Base-by-base conservation (phyloP, 2,888 invertebrate species). In the Mactromeris polynyma region DNA sequence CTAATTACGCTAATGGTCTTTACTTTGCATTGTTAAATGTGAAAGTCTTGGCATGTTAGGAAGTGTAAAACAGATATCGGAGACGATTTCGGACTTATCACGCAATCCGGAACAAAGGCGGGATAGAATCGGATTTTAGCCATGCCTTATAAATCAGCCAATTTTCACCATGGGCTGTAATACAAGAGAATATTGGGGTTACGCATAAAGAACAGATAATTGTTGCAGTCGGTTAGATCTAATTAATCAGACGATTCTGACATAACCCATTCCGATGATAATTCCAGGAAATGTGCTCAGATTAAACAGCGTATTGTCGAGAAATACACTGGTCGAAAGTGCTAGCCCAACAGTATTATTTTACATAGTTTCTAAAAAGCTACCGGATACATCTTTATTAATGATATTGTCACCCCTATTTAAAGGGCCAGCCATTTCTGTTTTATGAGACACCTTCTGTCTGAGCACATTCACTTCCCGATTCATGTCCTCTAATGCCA, bases 21-120 rank as follows among this genome's bases (percentile, higher is more conserved):
- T 26, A 4, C 58, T n/a, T 64, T 26, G n/a, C 21, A 64, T 64
- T 64, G 58, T 64, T 26, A 64, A 64, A 64, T 26, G 58, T 64
- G n/a, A 26, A 64, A 64, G 6, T 64, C 26, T 64, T 1, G 26
- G 26, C 58, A 64, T 64, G 58, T 26, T n/a, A 73, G 73, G 73
- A 73, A 73, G 36, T 73, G 33, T n/a, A 33, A 33, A 73, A 73
- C 33, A 33, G 36, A 36, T 36, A 73, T 36, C 36, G 14, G 19
- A 33, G 73, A 11, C 73, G 36, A 17, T 36, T 33, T 7, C 33
- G 73, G 33, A 73, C 33, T 11, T 1, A 36, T 36, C 73, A 73
- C 73, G 73, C 17, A 73, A 73, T 73, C 36, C 73, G 73, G 33
- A 73, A 73, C 73, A 73, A 73, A 73, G 73, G 19, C 31, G 19